Conservation (phyloP, 2,797 vertebrate species). For the Scarus forsteni region DNA sequence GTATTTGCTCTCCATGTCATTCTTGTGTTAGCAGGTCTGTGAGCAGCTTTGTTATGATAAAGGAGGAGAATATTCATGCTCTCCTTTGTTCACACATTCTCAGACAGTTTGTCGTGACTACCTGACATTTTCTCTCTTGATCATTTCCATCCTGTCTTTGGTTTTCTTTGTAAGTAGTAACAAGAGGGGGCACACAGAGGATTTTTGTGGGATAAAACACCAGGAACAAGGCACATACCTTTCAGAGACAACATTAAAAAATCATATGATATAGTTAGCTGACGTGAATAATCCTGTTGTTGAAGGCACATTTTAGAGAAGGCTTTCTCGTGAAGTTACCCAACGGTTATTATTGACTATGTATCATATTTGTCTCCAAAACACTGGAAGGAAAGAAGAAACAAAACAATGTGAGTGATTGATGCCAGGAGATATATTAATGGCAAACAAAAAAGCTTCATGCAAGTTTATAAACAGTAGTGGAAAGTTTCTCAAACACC, state of each 20-base stretch:
- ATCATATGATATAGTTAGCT: too few species aligned
- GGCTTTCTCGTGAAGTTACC: too few species aligned
- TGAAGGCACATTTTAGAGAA: too few species aligned
- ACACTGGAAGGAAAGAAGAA: too few species aligned
- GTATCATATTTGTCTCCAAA: too few species aligned
- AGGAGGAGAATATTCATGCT: slow-evolving; percentile 16
- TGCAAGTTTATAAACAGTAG: too few species aligned
- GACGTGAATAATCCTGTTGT: too few species aligned
- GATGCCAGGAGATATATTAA: too few species aligned
- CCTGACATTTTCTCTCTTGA: slow-evolving; percentile 31
- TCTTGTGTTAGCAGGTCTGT: slow-evolving; percentile 16
- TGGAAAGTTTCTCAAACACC: too few species aligned
- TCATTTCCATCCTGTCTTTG: neutral
- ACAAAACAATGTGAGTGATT: too few species aligned
- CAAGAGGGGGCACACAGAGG: neutral
- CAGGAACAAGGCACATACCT: neutral
- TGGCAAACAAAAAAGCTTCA: too few species aligned
- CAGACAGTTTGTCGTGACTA: slow-evolving; percentile 23
- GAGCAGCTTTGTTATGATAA: slow-evolving; percentile 18
- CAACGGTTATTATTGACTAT: too few species aligned
- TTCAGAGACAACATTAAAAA: slow-evolving; percentile 2
- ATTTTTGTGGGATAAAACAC: neutral
- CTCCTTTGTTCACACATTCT: slow-evolving; percentile 33
- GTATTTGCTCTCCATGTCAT: neutral
- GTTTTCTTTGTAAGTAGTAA: slow-evolving; percentile 1